phyloP scores from a whole-genome alignment of 2,888 invertebrate species.

The Nasonia oneida region DNA sequence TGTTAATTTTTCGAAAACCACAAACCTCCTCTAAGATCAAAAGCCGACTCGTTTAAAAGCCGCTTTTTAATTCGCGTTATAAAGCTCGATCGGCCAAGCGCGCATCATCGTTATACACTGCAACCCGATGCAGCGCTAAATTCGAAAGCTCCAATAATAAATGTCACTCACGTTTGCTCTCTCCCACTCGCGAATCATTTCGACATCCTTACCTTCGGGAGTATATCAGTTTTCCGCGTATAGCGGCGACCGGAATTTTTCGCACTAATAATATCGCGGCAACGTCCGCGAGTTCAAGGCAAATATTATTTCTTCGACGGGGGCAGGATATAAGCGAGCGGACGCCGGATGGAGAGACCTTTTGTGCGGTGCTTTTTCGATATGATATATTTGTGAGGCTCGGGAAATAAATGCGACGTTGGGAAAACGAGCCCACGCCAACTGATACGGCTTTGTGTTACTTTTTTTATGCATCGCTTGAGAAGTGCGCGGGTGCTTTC shows the following conservation, averaged over 20 bases:
- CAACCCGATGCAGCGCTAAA: neutral
- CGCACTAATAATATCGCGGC: conserved; percentile 57
- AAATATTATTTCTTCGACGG: conserved; percentile 47
- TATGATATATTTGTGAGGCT: neutral
- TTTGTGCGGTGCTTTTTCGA: neutral
- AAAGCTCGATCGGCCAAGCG: neutral
- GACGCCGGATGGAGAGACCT: conserved; percentile 37
- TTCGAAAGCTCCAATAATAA: conserved; percentile 3
- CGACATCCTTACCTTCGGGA: conserved; percentile 52
- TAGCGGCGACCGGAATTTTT: conserved; percentile 22
- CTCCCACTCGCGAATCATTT: conserved; percentile 22
- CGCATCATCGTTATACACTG: neutral
- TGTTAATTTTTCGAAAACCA: neutral
- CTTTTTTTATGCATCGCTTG: neutral
- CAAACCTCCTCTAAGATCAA: neutral
- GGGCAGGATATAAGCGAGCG: conserved; percentile 1
- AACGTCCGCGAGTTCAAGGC: conserved; percentile 47
- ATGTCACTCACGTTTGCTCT: neutral
- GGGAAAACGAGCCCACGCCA: neutral
- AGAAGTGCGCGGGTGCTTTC: neutral
- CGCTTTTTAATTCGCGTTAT: neutral
- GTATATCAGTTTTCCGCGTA: conserved; percentile 35
- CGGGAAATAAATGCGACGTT: neutral
- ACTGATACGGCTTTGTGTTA: neutral
- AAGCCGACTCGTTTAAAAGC: neutral